Conservation (phyloP, 2,888 invertebrate species). For the Drosophila meridionalis region DNA sequence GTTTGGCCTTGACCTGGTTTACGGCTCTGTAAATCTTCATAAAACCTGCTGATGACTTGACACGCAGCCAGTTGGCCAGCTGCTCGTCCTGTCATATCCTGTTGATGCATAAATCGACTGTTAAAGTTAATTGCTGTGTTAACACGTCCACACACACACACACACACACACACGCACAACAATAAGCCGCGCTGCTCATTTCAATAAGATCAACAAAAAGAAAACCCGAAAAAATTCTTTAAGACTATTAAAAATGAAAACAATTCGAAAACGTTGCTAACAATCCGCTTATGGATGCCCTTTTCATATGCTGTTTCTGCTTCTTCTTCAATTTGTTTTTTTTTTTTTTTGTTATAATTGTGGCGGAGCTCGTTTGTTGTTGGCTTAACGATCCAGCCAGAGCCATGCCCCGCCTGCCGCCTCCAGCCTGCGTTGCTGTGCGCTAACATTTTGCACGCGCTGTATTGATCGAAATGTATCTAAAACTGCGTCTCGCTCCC, state of each 20-base stretch:
- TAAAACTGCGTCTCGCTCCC: constrained; percentile 2
- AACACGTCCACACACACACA: constrained; percentile 64
- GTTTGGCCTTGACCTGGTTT: constrained; percentile 28
- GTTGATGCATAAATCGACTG: constrained; percentile 69
- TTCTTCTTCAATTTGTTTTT: constrained; percentile 16
- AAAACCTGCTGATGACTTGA: constrained; percentile 40
- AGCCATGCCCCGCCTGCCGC: constrained; percentile 16
- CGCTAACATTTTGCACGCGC: constrained; percentile 72
- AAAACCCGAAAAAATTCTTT: constrained; percentile 51
- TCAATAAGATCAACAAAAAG: constrained; percentile 61
- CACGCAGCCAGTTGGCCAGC: constrained; percentile 26
- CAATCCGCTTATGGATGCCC: constrained; percentile 67
- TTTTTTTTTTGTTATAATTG: constrained; percentile 14
- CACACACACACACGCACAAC: constrained; percentile 20
- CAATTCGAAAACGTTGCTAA: constrained; percentile 37
- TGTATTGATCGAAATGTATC: constrained; percentile 45
- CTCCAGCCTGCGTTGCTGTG: constrained; percentile 28
- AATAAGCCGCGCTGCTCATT: constrained; percentile 62
- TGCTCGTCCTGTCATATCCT: constrained; percentile 51
- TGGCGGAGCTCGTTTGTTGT: constrained; percentile 53
- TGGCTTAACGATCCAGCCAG: constrained; percentile 48
- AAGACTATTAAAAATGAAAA: constrained; percentile 62
- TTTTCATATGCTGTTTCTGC: constrained; percentile 12
- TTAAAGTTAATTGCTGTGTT: constrained; percentile 77
- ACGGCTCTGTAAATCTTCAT: constrained; percentile 25